Base-by-base conservation (phyloP, 2,888 invertebrate species). In the Tubiluchus corallicola region DNA sequence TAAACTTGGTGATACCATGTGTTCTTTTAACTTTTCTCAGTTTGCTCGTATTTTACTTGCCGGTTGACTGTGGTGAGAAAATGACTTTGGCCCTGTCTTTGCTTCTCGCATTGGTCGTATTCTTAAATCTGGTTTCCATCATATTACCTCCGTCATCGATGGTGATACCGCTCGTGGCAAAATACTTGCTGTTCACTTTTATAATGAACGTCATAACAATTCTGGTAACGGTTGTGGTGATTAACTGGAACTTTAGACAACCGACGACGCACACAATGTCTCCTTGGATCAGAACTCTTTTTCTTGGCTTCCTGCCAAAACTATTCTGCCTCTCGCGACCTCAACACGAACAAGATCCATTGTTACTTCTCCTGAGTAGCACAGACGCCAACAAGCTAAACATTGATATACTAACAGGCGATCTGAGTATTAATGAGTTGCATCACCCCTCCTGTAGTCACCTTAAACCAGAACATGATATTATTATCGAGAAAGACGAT, bases 141-240 rank as follows among this genome's bases (percentile, higher is more conserved):
- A 98, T 99, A 68, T 74, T 98, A 54, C 98, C 98, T 50, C 98
- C 98, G 44, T 96, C 94, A 1, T 96, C 96, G 43, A 76, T 94
- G 51, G 94, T 94, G 61, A 74, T 99, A 59, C 98, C 98, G 44
- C 76, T 98, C 49, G 96, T 99, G 59, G 94, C 96, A 66, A 98
- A 98, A 70, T 99, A 98, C 69, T 75, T 99, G 53, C 74, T 98
- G 42, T 96, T 98, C 69, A 98, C 96, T 46, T 98, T 98, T 70
- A 90, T 98, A 58, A 94, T 98, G 94, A 98, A 98, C 69, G 94
- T 96, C 50, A 87, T 98, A 61, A 92, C 94, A 72, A 98, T 99
- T 68, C 74, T 98, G 57, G 87, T 96, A 45, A 99, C 94, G 37
- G 96, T 99, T 52, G 80, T 98, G 62, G 94, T 98, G 63, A 96